Evolutionary conservation across 2,888 invertebrate genomes (phyloP).

Genomic region (Metallyticus violacea): DNA sequence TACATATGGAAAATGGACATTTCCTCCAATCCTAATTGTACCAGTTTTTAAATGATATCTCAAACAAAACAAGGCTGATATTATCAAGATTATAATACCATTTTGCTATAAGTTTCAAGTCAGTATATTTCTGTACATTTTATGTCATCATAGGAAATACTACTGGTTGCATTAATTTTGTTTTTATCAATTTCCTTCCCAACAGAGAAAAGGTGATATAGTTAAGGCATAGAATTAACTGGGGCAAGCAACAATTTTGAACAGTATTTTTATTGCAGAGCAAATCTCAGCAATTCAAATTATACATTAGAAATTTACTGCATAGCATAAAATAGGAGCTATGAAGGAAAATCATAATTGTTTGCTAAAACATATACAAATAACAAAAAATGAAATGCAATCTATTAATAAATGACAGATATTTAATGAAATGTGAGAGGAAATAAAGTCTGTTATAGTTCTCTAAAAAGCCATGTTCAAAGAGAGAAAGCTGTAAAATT

Average conservation of each 20-base stretch:
- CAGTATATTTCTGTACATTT: neutral
- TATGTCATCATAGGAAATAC: neutral
- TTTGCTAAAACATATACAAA: too few species aligned
- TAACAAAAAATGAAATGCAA: neutral
- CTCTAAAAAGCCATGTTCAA: neutral
- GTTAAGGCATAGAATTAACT: neutral
- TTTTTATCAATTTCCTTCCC: neutral
- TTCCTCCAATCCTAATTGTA: neutral
- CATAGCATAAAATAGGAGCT: neutral
- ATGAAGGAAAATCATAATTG: neutral
- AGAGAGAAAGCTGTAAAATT: neutral
- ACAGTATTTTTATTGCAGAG: neutral
- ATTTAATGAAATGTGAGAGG: neutral
- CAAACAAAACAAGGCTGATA: neutral
- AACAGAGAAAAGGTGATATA: neutral
- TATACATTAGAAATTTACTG: neutral
- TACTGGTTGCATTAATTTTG: neutral
- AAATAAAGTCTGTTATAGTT: neutral
- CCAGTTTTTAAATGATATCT: neutral
- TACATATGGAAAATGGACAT: neutral
- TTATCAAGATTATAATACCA: neutral
- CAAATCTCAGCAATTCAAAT: neutral
- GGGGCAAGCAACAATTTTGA: neutral
- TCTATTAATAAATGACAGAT: too few species aligned
- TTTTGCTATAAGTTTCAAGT: neutral